Evolutionary conservation across 2,113 vertebrate genomes (phyloP).

Genomic region (Vidua chalybeata): DNA sequence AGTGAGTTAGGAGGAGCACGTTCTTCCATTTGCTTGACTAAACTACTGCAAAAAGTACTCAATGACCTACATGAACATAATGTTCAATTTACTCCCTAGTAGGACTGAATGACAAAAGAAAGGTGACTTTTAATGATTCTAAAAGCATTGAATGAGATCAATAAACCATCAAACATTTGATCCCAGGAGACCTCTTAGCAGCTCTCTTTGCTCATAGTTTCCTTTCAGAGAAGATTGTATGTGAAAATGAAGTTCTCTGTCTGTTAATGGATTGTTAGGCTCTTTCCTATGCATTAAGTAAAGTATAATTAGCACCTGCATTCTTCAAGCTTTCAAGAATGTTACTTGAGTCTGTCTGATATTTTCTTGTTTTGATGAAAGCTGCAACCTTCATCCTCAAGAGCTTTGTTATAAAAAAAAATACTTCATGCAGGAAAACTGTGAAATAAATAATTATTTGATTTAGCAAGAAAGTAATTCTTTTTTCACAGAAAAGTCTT

Average conservation of each 20-base stretch:
- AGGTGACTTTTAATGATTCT: constrained; percentile 69
- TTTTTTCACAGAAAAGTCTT: not conserved
- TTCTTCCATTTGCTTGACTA: constrained; percentile 43
- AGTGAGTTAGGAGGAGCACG: constrained; percentile 15
- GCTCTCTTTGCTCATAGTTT: constrained; percentile 35
- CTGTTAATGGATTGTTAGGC: constrained; percentile 48
- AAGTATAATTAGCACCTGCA: constrained; percentile 50
- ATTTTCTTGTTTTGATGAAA: constrained; percentile 41
- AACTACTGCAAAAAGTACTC: constrained; percentile 56
- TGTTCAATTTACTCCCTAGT: constrained; percentile 63
- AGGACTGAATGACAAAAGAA: constrained; percentile 64
- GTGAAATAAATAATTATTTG: not conserved
- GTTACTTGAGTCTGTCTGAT: constrained; percentile 14
- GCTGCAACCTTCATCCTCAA: not conserved
- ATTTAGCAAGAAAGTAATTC: not conserved
- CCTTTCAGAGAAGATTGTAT: constrained; percentile 21
- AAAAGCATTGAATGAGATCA: constrained; percentile 68
- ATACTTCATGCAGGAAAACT: not conserved
- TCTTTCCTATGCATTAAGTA: constrained; percentile 34
- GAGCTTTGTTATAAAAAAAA: not conserved
- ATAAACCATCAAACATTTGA: constrained; percentile 67
- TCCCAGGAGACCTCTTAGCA: constrained; percentile 59
- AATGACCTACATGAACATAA: constrained; percentile 57
- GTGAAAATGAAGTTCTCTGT: constrained; percentile 61
- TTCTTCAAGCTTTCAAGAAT: constrained; percentile 44